Base-by-base conservation (phyloP, 2,797 vertebrate genomes). In the Manis pentadactyla region DNA sequence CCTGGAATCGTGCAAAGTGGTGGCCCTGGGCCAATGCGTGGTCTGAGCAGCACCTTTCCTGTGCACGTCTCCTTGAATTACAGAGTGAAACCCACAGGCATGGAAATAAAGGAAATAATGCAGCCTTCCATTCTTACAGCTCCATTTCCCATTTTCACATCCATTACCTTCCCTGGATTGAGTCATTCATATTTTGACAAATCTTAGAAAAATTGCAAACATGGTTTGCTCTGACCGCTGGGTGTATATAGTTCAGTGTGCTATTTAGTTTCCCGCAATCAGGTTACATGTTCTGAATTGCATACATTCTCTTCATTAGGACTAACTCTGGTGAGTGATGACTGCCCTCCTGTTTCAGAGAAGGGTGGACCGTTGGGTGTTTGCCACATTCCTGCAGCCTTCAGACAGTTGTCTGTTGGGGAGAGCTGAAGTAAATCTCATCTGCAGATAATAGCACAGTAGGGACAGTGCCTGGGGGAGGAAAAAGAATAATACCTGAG, bases 401-500 rank as follows among this genome's bases (percentile, higher is more conserved):
- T 49, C 64, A 91, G 77, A 93, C 9, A n/a, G 81, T 23, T 19
- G 95, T 21, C 57, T 63, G 11, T 71, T 66, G 46, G 77, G 18
- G 39, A 96, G 69, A 64, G 31, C 18, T 1, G 15, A 49, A 46
- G 91, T 95, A 77, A 97, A 98, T 97, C 82, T 95, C 81, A 14
- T n/a, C 25, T 18, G 23, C 14, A 87, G 75, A 93, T 90, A 97
- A 95, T 95, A 29, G 57, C 82, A 31, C 49, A 78, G 94, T 19
- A 46, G 94, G 83, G 93, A 51, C 63, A 66, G 73, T 57, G 75
- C 57, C 96, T 86, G 6, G 25, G 86, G 84, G 69, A 90, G 49
- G 74, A 7, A n/a, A 21, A 15, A 37, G 81, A 88, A 8, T 57
- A 15, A 97, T 96, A 95, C 92, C 97, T 94, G 89, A 97, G 94